Base-by-base conservation (phyloP, 2,113 vertebrate species). In the Cyphomyrus plagiostoma region DNA sequence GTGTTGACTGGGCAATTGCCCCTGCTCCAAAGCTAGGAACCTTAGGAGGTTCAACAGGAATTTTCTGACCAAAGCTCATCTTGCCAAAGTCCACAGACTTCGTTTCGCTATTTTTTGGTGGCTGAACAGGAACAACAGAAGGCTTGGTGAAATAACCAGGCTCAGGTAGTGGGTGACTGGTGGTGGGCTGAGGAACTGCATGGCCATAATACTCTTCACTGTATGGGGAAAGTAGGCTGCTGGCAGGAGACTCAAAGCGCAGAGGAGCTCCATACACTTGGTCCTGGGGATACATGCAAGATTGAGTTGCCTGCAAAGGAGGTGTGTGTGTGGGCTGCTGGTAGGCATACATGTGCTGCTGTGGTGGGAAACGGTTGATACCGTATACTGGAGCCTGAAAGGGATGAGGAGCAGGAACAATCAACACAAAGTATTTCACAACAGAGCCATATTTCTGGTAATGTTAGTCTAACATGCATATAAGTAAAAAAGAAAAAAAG, bases 81-180 rank as follows among this genome's bases (percentile, higher is more conserved):
- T 98, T 98, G 4, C 96, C 95, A 94, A 97, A 96, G 87, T 98
- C 97, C 58, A 95, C 58, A 45, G 93, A 91, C 90, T 98, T 98
- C 35, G 96, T 93, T 50, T 98, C 98, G 45, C 92, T 89, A 90
- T 93, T 94, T 92, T 97, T 97, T 91, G 94, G 92, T 89, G 95
- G 93, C 85, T 97, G 95, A 35, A 96, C 92, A 0, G 93, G 92
- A 42, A 93, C 94, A 0, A 95, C 90, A 21, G 97, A 93, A 50
- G 97, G 97, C 90, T 99, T 98, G 53, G 98, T 99, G 92, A 99
- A 99, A 93, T 99, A 99, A 3, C 98, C 98, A 62, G 98, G 98
- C 91, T 98, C 97, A 86, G 98, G 98, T 50, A 99, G 92, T 0
- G 97, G 93, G 70, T 98, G 98, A 91, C 98, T 99, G 82, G 97